A percentile compares a stretch with the other conserved stretches of the same genome.
phyloP scores from a whole-genome alignment of 35 echinoderm and acorn worm genomes.

The Chiridota heheva region DNA sequence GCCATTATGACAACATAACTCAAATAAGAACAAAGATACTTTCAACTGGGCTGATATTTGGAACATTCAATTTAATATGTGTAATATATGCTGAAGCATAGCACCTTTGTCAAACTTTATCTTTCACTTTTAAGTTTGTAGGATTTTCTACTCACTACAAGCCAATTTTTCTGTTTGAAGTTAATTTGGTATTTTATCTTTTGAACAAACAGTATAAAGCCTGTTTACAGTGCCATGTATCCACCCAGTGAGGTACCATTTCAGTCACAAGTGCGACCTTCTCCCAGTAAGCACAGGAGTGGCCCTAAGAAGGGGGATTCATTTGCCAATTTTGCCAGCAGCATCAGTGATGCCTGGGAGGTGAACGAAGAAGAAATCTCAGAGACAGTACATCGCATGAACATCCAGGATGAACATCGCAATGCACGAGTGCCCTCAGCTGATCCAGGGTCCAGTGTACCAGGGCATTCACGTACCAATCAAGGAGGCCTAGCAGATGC shows the following conservation, averaged over 20 bases:
- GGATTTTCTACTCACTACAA: neutral
- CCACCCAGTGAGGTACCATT: slow-evolving; percentile 55
- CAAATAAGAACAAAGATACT: too few species aligned
- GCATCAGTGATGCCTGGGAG: slow-evolving; percentile 83
- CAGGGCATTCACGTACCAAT: too few species aligned
- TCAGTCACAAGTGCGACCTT: slow-evolving; percentile 39
- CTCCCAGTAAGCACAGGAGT: slow-evolving; percentile 49
- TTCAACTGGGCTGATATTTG: too few species aligned
- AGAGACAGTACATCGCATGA: too few species aligned
- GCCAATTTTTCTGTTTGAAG: neutral
- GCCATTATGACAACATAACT: too few species aligned
- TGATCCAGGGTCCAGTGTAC: too few species aligned
- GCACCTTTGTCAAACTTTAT: neutral
- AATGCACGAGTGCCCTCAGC: too few species aligned
- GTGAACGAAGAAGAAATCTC: slow-evolving; percentile 72
- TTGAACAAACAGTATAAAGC: slow-evolving; percentile 61
- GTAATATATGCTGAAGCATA: too few species aligned
- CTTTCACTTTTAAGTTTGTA: neutral
- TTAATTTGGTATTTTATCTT: neutral
- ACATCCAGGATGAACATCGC: too few species aligned
- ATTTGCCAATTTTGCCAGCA: slow-evolving; percentile 86
- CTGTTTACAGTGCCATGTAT: slow-evolving; percentile 67
- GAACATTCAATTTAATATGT: too few species aligned
- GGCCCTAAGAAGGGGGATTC: slow-evolving; percentile 65
- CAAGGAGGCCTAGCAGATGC: too few species aligned